These are phyloP conservation scores for Poecile atricapillus DNA, from an alignment of 2,113 vertebrate species.

Conservation along the genomic window DNA sequence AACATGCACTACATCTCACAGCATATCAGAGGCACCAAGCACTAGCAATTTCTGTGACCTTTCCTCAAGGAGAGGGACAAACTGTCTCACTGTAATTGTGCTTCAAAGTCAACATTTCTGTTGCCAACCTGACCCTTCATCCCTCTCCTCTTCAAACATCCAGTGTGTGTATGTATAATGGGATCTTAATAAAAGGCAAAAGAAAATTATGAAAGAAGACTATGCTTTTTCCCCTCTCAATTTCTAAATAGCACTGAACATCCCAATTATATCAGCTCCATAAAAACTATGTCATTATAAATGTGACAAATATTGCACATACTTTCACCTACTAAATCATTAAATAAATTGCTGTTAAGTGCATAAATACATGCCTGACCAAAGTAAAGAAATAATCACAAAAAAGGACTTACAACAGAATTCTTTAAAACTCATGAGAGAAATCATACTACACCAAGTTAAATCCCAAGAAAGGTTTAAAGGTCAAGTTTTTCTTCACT, in stretches of 20 bases:
- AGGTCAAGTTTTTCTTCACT: background rate
- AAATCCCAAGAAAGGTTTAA: conserved; percentile 39
- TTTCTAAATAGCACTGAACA: background rate
- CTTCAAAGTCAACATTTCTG: background rate
- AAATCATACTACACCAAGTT: conserved; percentile 5
- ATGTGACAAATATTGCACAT: background rate
- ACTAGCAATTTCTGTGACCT: background rate
- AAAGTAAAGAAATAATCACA: background rate
- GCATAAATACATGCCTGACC: background rate
- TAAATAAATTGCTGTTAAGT: conserved; percentile 14
- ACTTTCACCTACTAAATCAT: conserved; percentile 1
- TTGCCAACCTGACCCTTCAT: background rate
- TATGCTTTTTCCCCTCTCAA: background rate
- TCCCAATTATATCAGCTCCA: background rate
- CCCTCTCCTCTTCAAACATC: background rate
- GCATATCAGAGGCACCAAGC: background rate
- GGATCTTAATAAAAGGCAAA: background rate
- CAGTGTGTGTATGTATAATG: background rate
- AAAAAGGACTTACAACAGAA: background rate
- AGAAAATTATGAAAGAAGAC: background rate
- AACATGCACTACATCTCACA: background rate
- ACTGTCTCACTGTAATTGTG: background rate
- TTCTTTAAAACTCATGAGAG: background rate
- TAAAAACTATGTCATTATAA: conserved; percentile 10
- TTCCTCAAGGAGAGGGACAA: background rate